Conservation (phyloP, 2,797 vertebrate genomes). For the Schizothorax lantsangensis region DNA sequence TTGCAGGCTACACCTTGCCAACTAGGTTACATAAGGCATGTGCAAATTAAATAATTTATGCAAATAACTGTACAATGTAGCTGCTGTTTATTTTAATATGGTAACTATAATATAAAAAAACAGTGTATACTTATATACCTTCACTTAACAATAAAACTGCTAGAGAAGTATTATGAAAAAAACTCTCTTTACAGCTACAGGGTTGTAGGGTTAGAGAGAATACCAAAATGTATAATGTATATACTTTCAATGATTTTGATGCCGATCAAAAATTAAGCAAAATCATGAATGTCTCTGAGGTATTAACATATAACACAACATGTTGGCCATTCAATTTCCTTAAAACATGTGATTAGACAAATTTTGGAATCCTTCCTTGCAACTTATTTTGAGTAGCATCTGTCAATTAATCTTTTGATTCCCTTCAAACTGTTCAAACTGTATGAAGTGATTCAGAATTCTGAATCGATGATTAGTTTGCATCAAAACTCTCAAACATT, state of each 20-base stretch:
- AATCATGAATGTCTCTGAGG: not conserved
- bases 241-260: not conserved
- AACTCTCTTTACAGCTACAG: not conserved
- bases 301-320: not conserved
- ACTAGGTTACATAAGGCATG: slow-evolving; percentile 7
- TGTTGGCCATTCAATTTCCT: not conserved
- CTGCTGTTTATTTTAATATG: not conserved
- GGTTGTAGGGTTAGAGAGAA: not conserved
- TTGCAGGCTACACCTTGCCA: not conserved
- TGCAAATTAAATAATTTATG: slow-evolving; percentile 15
- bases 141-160: not conserved
- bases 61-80: slow-evolving; percentile 13
- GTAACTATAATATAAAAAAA: not conserved
- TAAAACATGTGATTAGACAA: not conserved
- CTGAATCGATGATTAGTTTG: not conserved
- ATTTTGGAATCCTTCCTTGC: not conserved
- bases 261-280: not conserved
- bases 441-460: not conserved
- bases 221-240: not conserved
- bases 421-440: not conserved
- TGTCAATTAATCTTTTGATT: not conserved
- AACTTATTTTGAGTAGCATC: not conserved
- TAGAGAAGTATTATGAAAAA: not conserved
- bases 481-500: not conserved
- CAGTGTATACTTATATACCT: not conserved